Percentiles rank a stretch among this genome's conserved stretches.
These are phyloP conservation scores for Drosophila fuyamai DNA, from an alignment of 1,140 invertebrate genomes.

Conservation along the genomic window DNA sequence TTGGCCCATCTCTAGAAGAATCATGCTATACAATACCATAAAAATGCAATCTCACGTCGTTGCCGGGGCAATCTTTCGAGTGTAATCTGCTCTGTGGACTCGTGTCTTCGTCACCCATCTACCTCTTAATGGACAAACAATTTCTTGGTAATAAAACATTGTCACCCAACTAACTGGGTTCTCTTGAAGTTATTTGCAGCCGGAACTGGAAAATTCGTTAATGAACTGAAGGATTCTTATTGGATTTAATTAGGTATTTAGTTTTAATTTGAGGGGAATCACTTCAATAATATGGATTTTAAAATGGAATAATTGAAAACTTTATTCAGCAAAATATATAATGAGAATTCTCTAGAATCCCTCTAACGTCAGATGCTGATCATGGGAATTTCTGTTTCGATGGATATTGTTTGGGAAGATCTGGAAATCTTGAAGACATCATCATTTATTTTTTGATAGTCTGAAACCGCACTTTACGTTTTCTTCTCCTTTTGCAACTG, in stretches of 20 bases:
- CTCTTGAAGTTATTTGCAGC: constrained; percentile 6
- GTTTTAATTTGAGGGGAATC: background rate
- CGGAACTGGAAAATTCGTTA: constrained; percentile 5
- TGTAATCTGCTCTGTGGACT: constrained; percentile 53
- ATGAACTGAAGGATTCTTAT: background rate
- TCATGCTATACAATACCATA: constrained; percentile 55
- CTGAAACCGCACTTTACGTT: too few species aligned
- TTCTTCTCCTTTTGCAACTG: too few species aligned
- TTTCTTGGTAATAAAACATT: constrained; percentile 58
- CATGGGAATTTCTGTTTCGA: too few species aligned
- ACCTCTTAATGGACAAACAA: constrained; percentile 58
- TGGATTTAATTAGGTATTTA: background rate
- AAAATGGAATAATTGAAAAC: background rate
- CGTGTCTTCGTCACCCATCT: constrained; percentile 33
- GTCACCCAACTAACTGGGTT: constrained; percentile 13
- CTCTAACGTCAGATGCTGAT: too few species aligned
- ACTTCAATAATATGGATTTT: background rate
- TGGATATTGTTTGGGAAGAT: too few species aligned
- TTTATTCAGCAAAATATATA: too few species aligned
- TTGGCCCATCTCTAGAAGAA: constrained; percentile 18
- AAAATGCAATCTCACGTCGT: constrained; percentile 76
- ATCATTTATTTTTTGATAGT: too few species aligned
- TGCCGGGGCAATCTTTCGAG: constrained; percentile 64
- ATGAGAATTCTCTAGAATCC: too few species aligned
- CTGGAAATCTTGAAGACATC: too few species aligned